phyloP scores from a whole-genome alignment of 2,888 invertebrate genomes.

The Perdita meconis region DNA sequence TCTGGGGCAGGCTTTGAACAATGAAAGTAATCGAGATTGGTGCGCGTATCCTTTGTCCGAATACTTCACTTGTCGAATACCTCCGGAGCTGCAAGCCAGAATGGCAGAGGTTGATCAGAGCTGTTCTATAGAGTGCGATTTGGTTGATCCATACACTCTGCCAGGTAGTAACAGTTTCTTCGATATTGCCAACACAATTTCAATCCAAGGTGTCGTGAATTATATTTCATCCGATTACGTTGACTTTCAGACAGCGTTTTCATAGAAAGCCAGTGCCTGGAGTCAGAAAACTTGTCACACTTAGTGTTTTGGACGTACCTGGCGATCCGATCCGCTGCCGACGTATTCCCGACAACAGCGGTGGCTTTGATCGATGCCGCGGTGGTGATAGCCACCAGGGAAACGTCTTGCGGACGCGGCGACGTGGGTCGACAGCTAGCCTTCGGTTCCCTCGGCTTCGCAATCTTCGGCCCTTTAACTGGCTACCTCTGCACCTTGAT shows the following conservation, averaged over 20 bases:
- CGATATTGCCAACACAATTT: neutral
- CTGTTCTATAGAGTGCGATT: constrained; percentile 90
- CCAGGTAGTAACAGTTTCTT: constrained; percentile 46
- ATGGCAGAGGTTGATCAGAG: constrained; percentile 82
- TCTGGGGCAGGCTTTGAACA: constrained; percentile 85
- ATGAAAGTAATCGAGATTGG: constrained; percentile 85
- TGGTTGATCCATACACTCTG: constrained; percentile 89
- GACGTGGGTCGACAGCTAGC: constrained; percentile 92
- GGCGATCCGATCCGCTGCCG: constrained; percentile 89
- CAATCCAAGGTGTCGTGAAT: neutral
- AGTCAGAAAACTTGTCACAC: constrained; percentile 87
- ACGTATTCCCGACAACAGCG: constrained; percentile 91
- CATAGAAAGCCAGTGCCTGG: constrained; percentile 88
- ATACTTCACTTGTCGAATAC: constrained; percentile 86
- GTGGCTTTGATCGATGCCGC: constrained; percentile 90
- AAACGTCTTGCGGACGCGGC: constrained; percentile 91
- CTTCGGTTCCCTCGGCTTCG: constrained; percentile 90
- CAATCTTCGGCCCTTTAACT: constrained; percentile 88
- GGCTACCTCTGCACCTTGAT: constrained; percentile 78
- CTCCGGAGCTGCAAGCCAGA: constrained; percentile 82
- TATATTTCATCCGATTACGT: neutral
- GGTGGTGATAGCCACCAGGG: constrained; percentile 92
- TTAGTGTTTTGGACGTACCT: constrained; percentile 89
- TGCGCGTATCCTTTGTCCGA: constrained; percentile 89
- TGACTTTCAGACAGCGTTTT: constrained; percentile 86